Conservation (phyloP, 2,113 vertebrate species). For the Osmerus mordax region DNA sequence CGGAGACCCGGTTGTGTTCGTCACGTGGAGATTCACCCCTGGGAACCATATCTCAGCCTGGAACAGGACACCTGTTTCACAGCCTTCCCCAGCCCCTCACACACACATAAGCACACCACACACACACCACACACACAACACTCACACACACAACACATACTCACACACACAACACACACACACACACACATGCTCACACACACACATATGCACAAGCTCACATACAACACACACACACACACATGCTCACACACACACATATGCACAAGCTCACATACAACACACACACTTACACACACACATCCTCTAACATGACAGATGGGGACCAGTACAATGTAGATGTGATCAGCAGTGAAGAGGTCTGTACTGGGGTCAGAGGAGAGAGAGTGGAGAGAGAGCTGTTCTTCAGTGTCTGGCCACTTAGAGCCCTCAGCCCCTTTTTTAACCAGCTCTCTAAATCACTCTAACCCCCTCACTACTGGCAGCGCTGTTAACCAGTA, state of each 20-base stretch:
- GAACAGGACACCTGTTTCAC: not conserved
- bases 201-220: not conserved
- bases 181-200: not conserved
- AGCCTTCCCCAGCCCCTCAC: not conserved
- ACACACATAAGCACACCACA: no score
- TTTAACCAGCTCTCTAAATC: not conserved
- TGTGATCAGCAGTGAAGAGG: not conserved
- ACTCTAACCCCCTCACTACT: not conserved
- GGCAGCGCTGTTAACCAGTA: no score
- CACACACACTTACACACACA: conserved; percentile 2
- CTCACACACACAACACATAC: not conserved
- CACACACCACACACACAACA: not conserved
- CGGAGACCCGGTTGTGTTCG: not conserved
- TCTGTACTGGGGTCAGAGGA: not conserved
- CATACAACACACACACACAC: not conserved
- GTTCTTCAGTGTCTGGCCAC: not conserved
- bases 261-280: not conserved
- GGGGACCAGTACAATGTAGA: not conserved
- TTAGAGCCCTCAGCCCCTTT: not conserved
- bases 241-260: not conserved
- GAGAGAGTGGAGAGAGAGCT: no score
- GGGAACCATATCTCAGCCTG: not conserved
- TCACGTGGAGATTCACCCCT: not conserved
- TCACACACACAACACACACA: not conserved
- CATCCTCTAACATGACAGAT: conserved; percentile 3